Base-by-base conservation (phyloP, 2,113 vertebrate species). In the Pleuronectes platessa region DNA sequence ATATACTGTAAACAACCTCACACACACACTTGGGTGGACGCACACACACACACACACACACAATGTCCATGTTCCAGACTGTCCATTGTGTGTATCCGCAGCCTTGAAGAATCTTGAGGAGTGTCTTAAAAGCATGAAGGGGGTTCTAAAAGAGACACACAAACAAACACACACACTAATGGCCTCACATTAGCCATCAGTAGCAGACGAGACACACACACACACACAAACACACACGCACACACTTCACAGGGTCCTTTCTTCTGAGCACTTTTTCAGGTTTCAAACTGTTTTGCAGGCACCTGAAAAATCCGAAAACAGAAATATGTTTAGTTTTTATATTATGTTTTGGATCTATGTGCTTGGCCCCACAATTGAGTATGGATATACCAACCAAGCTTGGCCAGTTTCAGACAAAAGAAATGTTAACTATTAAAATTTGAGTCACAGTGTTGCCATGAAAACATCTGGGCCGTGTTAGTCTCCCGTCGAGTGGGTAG, bases 101-200 rank as follows among this genome's bases (percentile, higher is more conserved):
- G 91, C 93, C 94, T 94, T 93, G 91, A 93, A 94, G 92, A 91
- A 89, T 88, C 92, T 90, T 81, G 86, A 93, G 84, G 90, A 91
- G 81, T 73, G 79, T 90, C 92, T 95, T 94, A 94, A 95, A 94
- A 95, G 94, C 93, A 90, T 92, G 76, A 91, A 93, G 82, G 89
- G 77, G 83, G 85, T 87, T 90, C 78, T 90, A 68, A 83, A 84
- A 90, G 76, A 76, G 72, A 85, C 73, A 79, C 81, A 89, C 82
- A 90, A 61, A 86, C 69, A 88, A 73, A 79, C 79, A 77, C 63
- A 92, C 72, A 78, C 84, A 79, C 83, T 92, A 93, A 93, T 93
- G 90, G 89, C 78, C 72, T 81, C 80, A 76, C 84, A 89, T 93
- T 92, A 91, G 79, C 82, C 66, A 59, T 85, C 62, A 85, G 62